These are phyloP conservation scores for Lordiphosa fenestrarum DNA, from an alignment of 2,888 invertebrate species.

Conservation along the genomic window DNA sequence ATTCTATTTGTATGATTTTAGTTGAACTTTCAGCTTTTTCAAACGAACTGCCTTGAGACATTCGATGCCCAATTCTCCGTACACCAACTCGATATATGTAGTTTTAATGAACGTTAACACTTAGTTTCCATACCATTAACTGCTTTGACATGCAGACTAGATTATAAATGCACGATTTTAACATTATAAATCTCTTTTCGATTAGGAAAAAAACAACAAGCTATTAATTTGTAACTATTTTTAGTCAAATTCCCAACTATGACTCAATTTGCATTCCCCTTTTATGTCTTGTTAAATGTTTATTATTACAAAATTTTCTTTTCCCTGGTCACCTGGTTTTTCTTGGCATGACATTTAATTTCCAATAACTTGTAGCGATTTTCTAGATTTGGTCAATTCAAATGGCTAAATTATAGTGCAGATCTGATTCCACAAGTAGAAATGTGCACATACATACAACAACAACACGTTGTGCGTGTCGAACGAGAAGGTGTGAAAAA, in stretches of 20 bases:
- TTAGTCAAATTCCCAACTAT: slow-evolving; percentile 1
- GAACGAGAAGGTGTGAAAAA: slow-evolving; percentile 55
- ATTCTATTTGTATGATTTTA: too few relatives aligned
- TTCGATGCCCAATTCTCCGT: too few relatives aligned
- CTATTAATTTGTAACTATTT: neutral
- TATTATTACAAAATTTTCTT: neutral
- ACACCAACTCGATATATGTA: too few relatives aligned
- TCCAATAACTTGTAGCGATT: slow-evolving; percentile 23
- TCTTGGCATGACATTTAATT: slow-evolving; percentile 22
- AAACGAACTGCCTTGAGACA: too few relatives aligned
- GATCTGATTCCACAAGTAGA: slow-evolving; percentile 10
- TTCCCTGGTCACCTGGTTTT: slow-evolving; percentile 8
- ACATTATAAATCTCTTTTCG: too few relatives aligned
- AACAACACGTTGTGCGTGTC: slow-evolving; percentile 16
- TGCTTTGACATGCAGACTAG: too few relatives aligned
- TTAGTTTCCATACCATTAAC: too few relatives aligned
- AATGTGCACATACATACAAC: slow-evolving; percentile 6
- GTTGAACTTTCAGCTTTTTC: too few relatives aligned
- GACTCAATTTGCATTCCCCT: slow-evolving; percentile 7
- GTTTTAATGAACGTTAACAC: too few relatives aligned
- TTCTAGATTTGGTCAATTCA: slow-evolving; percentile 18
- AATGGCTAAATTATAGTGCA: slow-evolving; percentile 31
- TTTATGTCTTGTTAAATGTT: slow-evolving; percentile 1
- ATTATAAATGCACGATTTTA: too few relatives aligned
- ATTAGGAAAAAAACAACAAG: too few relatives aligned